Percentiles rank a stretch among this genome's conserved stretches.
Evolutionary conservation across 2,797 vertebrate genomes (phyloP).

Genomic region (Gadopsis bispinosus): DNA sequence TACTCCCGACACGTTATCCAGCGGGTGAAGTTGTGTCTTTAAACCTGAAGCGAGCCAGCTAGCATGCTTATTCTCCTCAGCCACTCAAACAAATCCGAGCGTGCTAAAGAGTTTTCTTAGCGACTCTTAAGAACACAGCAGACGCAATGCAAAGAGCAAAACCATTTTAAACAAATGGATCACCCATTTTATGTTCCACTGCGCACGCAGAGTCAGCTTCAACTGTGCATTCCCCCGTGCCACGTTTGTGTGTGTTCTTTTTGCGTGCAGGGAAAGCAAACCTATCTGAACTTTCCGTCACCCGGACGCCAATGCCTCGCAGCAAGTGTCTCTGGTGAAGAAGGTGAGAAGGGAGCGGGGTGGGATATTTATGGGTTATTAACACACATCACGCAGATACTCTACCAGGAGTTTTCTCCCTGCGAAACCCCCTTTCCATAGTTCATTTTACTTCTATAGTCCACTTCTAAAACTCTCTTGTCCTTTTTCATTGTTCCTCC

Average conservation of each 20-base stretch:
- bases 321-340: constrained; percentile 53
- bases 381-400: constrained; percentile 55
- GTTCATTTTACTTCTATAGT: neutral
- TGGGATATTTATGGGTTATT: constrained; percentile 64
- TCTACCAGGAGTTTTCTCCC: constrained; percentile 7
- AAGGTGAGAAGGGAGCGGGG: constrained; percentile 16
- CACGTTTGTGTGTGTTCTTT: constrained; percentile 42
- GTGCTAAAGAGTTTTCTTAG: neutral
- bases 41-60: neutral
- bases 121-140: neutral
- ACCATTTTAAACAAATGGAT: neutral
- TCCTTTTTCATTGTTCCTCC: neutral
- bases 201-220: neutral
- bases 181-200: neutral
- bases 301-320: constrained; percentile 75
- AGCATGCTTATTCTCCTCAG: no score
- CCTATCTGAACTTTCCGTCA: constrained; percentile 82
- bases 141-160: neutral
- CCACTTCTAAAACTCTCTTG: constrained; percentile 2
- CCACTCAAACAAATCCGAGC: neutral
- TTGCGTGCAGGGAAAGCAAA: constrained; percentile 55
- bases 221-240: constrained; percentile 6
- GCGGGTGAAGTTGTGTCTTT: neutral
- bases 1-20: neutral
- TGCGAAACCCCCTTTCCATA: constrained; percentile 5